phyloP scores from a whole-genome alignment of 2,888 invertebrate genomes.

The Scrobipalpa costella region DNA sequence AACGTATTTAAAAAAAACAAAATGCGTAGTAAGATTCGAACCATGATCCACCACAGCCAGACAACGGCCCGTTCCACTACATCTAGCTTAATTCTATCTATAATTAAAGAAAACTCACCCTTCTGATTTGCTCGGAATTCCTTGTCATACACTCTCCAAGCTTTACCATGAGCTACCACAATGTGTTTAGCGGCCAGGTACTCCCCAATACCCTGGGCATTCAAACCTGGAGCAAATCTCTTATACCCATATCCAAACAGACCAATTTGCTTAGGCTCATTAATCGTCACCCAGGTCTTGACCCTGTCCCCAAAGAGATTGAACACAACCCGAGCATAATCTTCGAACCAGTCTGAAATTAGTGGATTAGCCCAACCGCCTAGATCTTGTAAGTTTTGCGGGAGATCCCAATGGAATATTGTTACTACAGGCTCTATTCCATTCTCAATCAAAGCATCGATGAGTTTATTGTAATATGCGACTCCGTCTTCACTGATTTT shows the following conservation, averaged over 20 bases:
- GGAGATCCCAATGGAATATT: constrained; percentile 84
- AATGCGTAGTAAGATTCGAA: no score
- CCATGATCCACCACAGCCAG: no score
- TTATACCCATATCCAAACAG: constrained; percentile 68
- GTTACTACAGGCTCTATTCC: constrained; percentile 82
- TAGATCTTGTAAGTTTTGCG: constrained; percentile 72
- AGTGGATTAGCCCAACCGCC: constrained; percentile 80
- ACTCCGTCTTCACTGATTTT: constrained; percentile 81
- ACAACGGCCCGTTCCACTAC: no score
- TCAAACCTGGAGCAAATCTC: constrained; percentile 60
- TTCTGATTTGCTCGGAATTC: constrained; percentile 57
- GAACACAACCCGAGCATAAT: constrained; percentile 72
- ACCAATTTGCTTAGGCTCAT: constrained; percentile 76
- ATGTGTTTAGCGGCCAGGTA: constrained; percentile 76
- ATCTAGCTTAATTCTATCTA: not conserved
- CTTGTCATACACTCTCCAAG: constrained; percentile 69
- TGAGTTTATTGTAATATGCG: constrained; percentile 83
- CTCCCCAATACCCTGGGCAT: constrained; percentile 69
- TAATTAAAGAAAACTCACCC: constrained; percentile 41
- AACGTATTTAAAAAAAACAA: no score
- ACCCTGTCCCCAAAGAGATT: constrained; percentile 73
- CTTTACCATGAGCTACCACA: constrained; percentile 80
- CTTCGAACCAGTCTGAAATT: constrained; percentile 71
- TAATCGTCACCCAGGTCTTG: constrained; percentile 82
- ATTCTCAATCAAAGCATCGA: constrained; percentile 78